Evolutionary conservation across 2,113 vertebrate genomes (phyloP), one percentile per base, ranked within the genome.

Genomic region (Lycaon pictus): DNA sequence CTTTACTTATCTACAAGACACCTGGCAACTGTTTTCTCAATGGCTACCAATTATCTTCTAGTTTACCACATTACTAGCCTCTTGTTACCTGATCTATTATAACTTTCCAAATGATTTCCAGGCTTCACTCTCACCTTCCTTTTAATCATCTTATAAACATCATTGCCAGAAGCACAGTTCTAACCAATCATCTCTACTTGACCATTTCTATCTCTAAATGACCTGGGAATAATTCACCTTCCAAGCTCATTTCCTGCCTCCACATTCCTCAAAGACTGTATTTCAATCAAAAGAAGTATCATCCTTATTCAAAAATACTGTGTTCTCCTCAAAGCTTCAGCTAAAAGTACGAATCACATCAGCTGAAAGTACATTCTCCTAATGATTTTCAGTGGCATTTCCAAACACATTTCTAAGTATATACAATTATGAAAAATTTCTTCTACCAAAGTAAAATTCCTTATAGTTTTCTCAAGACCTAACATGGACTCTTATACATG

Each of bases 361-460:
- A 72, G 63, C 63, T 88, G 10, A 43, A 65, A 51, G 7, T 29
- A 84, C 22, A 69, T 16, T 77, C 77, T 63, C 43, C 60, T 62
- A 76, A 15, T 83, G 4, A 56, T 51, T 79, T 72, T 51, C 67
- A 83, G 19, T n/a, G 65, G 69, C n/a, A 72, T 22, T 60, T 17
- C 56, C 60, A 84, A 15, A 58, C 35, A 76, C 51, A 85, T 51
- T 51, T 87, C 10, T 72, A 92, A 72, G 32, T 81, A 95, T 84
- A 55, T 48, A 37, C 15, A 87, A 80, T 63, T n/a, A 62, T 13
- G 4, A 16, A 74, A 25, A 22, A 56, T 74, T 72, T 83, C 43
- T 92, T 89, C 60, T 82, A 90, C n/a, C 20, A 93, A 89, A 95
- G 80, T 69, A 92, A 92, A 94, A 58, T 15, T 29, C 51, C 10